phyloP scores from a whole-genome alignment of 2,888 invertebrate species.

The Ellobium chinense region DNA sequence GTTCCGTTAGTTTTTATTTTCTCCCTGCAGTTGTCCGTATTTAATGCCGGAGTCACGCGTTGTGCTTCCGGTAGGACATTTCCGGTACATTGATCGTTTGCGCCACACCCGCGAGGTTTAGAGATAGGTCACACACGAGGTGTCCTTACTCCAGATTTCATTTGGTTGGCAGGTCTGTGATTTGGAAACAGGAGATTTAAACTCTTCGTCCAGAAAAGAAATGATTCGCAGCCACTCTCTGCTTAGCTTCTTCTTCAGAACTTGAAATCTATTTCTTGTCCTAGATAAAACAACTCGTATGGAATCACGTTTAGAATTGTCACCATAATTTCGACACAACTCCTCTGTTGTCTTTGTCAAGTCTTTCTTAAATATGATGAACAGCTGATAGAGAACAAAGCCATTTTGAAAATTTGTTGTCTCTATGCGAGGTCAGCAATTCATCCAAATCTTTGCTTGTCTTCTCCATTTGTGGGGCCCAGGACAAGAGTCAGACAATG shows the following conservation, averaged over 20 bases:
- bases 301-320: neutral
- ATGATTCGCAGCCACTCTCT: neutral
- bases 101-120: no score
- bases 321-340: neutral
- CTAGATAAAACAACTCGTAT: neutral
- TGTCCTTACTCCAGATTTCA: no score
- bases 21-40: no score
- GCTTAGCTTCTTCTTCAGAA: neutral
- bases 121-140: no score
- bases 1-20: no score
- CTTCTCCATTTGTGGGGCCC: neutral
- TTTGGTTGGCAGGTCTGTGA: no score
- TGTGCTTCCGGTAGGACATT: no score
- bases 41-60: no score
- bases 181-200: neutral
- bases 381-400: neutral
- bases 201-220: neutral
- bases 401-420: neutral
- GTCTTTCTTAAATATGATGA: neutral
- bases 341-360: neutral
- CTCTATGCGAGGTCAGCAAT: neutral
- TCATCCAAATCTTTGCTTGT: neutral
- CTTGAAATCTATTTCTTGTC: neutral
- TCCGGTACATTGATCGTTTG: no score
- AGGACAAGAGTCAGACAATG: no score